Percentiles rank a stretch among this genome's conserved stretches.
Conservation (phyloP, 1,140 invertebrate genomes). For the Neoseiulus cucumeris region DNA sequence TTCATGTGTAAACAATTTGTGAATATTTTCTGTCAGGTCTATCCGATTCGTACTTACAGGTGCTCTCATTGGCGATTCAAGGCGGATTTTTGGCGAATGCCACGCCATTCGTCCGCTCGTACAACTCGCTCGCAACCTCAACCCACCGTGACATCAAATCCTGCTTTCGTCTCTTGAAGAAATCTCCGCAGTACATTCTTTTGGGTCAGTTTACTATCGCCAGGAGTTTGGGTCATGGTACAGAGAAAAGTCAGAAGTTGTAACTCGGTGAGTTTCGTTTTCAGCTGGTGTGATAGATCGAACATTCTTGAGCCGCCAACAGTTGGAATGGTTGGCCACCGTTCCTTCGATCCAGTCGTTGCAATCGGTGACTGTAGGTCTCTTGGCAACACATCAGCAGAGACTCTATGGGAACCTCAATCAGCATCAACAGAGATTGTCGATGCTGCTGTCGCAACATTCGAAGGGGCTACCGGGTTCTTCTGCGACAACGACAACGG, state of each 20-base stretch:
- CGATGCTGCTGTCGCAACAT: background rate
- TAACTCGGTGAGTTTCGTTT: too few species aligned
- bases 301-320: slow-evolving; percentile 11
- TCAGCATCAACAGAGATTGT: background rate
- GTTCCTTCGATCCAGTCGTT: background rate
- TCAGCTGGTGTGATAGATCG: slow-evolving; percentile 13
- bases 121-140: slow-evolving; percentile 12
- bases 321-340: slow-evolving; percentile 10
- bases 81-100: slow-evolving; percentile 13
- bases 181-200: slow-evolving; percentile 12
- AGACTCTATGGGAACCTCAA: background rate
- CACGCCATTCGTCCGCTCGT: slow-evolving; percentile 13
- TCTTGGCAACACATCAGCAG: background rate
- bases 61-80: slow-evolving; percentile 14
- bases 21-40: too few species aligned
- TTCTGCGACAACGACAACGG: background rate
- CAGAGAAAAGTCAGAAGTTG: too few species aligned
- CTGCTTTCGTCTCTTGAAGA: slow-evolving; percentile 11
- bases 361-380: background rate
- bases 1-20: too few species aligned
- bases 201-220: slow-evolving; percentile 7
- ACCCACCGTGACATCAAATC: background rate
- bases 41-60: background rate
- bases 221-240: too few species aligned
- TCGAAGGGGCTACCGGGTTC: background rate